phyloP scores from a whole-genome alignment of 2,888 invertebrate species.

The Gisinianus flammeolus region DNA sequence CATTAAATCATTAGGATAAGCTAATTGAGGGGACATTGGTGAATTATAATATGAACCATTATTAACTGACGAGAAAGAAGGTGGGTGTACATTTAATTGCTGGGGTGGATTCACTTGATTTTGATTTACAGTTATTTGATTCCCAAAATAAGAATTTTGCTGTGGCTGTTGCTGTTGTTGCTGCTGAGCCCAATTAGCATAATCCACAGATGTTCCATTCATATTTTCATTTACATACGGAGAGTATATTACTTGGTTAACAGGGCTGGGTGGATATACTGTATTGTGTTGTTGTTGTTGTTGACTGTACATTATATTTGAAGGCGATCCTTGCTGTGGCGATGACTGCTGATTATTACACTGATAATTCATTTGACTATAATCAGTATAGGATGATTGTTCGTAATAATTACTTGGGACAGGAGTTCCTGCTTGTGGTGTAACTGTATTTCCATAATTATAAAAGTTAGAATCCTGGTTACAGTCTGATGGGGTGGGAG shows the following conservation, averaged over 20 bases:
- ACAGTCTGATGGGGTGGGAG: background rate
- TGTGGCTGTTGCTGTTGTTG: background rate
- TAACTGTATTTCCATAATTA: too few relatives aligned
- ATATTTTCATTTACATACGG: background rate
- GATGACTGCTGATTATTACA: background rate
- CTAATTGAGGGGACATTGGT: conserved; percentile 26
- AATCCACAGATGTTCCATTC: background rate
- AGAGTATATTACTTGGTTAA: background rate
- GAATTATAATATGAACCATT: conserved; percentile 2
- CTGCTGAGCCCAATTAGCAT: background rate
- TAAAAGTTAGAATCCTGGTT: background rate
- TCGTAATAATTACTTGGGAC: background rate
- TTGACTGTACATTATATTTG: background rate
- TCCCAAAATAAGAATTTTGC: too few relatives aligned
- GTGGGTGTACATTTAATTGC: background rate
- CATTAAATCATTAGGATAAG: background rate
- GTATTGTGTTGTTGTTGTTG: background rate
- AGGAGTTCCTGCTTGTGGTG: background rate
- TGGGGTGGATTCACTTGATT: background rate
- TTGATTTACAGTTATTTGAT: background rate
- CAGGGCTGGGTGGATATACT: background rate
- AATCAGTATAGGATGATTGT: background rate
- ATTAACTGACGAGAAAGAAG: background rate
- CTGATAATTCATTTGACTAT: background rate
- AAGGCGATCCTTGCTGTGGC: background rate